Conservation (phyloP, 2,888 invertebrate species). For the Drosophila cognata region DNA sequence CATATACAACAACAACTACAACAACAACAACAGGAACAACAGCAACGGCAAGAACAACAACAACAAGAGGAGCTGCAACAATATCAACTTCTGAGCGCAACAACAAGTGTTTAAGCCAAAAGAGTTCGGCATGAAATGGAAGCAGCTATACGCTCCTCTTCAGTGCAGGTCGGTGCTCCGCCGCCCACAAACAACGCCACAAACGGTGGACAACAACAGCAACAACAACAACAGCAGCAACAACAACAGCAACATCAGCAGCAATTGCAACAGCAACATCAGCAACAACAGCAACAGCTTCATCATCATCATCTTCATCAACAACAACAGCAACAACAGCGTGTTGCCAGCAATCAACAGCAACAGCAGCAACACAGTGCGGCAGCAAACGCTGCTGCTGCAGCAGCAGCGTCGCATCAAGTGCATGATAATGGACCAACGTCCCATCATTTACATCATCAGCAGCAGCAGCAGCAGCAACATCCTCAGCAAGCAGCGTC, state of each 20-base stretch:
- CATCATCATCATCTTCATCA: slow-evolving; percentile 66
- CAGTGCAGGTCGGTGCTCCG: slow-evolving; percentile 86
- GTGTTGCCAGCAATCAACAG: slow-evolving; percentile 65
- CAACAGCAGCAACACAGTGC: slow-evolving; percentile 61
- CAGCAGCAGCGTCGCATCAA: slow-evolving; percentile 54
- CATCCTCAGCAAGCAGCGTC: slow-evolving; percentile 63
- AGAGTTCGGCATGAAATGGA: slow-evolving; percentile 86
- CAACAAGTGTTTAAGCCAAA: slow-evolving; percentile 80
- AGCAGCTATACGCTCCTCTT: slow-evolving; percentile 86
- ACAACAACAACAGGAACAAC: slow-evolving; percentile 34
- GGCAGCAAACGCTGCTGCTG: slow-evolving; percentile 60
- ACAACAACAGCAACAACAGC: slow-evolving; percentile 45
- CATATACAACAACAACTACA: slow-evolving; percentile 25
- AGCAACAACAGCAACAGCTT: slow-evolving; percentile 63
- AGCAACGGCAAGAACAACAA: slow-evolving; percentile 36
- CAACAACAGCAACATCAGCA: slow-evolving; percentile 52
- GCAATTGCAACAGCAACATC: slow-evolving; percentile 51
- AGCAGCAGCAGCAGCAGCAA: slow-evolving; percentile 59
- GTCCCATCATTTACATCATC: slow-evolving; percentile 74
- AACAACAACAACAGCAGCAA: slow-evolving; percentile 73
- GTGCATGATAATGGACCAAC: slow-evolving; percentile 80
- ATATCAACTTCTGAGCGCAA: slow-evolving; percentile 67
- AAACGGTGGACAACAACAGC: slow-evolving; percentile 81
- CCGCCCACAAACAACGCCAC: slow-evolving; percentile 82
- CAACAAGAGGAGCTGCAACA: slow-evolving; percentile 38